Percentiles rank a stretch among this genome's conserved stretches.
Evolutionary conservation across 2,888 invertebrate species (phyloP).

Genomic region (Cephalotes varians): DNA sequence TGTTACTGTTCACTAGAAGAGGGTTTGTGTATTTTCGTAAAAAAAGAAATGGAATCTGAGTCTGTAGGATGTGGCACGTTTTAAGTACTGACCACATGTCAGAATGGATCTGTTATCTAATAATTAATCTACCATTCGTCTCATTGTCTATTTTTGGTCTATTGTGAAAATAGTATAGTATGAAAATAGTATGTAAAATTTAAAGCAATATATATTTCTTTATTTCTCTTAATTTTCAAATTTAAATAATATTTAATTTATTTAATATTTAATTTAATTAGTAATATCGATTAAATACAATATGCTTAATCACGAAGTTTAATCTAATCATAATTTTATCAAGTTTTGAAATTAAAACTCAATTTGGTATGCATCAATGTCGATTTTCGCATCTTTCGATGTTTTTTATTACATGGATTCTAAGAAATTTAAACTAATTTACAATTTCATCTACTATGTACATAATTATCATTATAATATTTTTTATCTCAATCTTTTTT

Average conservation of each 20-base stretch:
- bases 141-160: neutral
- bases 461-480: too few relatives aligned
- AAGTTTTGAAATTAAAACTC: neutral
- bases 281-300: neutral
- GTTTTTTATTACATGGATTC: neutral
- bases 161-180: neutral
- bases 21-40: constrained; percentile 77
- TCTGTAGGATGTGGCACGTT: constrained; percentile 44
- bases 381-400: neutral
- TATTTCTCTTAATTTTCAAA: neutral
- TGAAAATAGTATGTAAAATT: neutral
- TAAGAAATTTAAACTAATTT: neutral
- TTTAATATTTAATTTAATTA: neutral
- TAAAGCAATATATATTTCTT: neutral
- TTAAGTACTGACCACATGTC: constrained; percentile 74
- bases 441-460: neutral
- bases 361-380: neutral
- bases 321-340: neutral
- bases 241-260: neutral
- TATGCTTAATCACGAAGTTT: neutral
- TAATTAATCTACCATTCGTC: constrained; percentile 75
- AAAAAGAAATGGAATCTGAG: constrained; percentile 72
- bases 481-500: too few relatives aligned
- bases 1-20: constrained; percentile 70
- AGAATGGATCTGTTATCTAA: constrained; percentile 75